Evolutionary conservation across 1,140 invertebrate species (phyloP).

Genomic region (Zaprionus ghesquierei): DNA sequence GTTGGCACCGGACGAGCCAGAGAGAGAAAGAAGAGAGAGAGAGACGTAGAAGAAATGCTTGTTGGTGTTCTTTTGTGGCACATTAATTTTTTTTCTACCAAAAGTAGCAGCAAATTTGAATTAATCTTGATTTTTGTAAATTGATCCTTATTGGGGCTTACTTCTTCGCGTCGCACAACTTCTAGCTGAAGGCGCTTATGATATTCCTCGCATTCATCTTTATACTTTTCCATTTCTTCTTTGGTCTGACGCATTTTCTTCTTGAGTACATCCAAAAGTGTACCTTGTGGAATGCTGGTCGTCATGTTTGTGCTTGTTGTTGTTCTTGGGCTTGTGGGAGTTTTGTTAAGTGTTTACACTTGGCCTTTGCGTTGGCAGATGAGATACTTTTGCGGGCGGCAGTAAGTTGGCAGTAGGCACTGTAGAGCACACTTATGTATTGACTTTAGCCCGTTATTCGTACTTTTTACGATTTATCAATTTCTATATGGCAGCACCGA

Average conservation of each 20-base stretch:
- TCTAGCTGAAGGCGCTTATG: constrained; percentile 95
- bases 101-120: constrained; percentile 25
- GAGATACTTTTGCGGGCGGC: constrained; percentile 18
- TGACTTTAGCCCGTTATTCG: constrained; percentile 28
- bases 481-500: constrained; percentile 54
- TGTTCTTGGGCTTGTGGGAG: constrained; percentile 62
- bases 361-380: constrained; percentile 44
- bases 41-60: constrained; percentile 20
- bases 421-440: constrained; percentile 54
- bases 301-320: constrained; percentile 88
- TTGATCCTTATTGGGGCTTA: constrained; percentile 85
- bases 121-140: constrained; percentile 5
- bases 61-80: constrained; percentile 9
- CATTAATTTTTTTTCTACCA: constrained; percentile 26
- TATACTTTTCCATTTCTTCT: constrained; percentile 98
- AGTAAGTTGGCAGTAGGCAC: constrained; percentile 29
- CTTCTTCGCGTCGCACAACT: constrained; percentile 96
- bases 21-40: background rate
- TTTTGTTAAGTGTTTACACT: constrained; percentile 70
- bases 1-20: constrained; percentile 24
- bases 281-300: constrained; percentile 92
- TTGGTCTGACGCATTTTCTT: constrained; percentile 99
- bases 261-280: constrained; percentile 97
- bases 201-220: constrained; percentile 96
- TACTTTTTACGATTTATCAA: constrained; percentile 21